These are phyloP conservation scores for Cataglyphis cursor DNA, from an alignment of 2,888 invertebrate species.

Conservation along the genomic window DNA sequence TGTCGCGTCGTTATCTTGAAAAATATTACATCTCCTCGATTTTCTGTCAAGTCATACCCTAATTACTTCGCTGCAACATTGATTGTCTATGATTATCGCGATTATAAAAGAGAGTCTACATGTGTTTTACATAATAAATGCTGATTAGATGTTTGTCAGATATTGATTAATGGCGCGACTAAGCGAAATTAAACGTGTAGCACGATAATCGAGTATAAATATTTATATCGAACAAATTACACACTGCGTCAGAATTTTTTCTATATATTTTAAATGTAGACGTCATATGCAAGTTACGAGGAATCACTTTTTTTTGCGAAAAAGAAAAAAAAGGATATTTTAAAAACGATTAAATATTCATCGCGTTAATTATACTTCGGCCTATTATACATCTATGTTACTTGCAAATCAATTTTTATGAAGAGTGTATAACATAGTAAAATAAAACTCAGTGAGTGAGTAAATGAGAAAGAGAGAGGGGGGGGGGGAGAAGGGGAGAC, in stretches of 20 bases:
- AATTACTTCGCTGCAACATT: background rate
- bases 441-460: background rate
- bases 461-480: no score
- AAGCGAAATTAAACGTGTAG: background rate
- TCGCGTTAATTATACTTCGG: conserved; percentile 11
- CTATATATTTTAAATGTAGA: background rate
- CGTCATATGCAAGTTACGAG: background rate
- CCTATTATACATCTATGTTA: background rate
- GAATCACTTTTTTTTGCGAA: background rate
- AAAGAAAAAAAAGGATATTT: background rate
- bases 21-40: background rate
- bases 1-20: background rate
- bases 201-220: conserved; percentile 14
- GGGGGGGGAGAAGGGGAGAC: background rate
- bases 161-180: background rate
- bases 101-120: background rate
- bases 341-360: conserved; percentile 1
- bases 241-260: background rate
- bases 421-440: background rate
- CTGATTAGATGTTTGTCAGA: background rate
- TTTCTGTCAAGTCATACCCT: background rate
- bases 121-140: background rate
- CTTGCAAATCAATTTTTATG: background rate
- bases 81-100: background rate
- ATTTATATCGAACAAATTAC: conserved; percentile 7